Evolutionary conservation across 35 echinoderm and acorn worm genomes (phyloP), one percentile per base, ranked within the genome.

Genomic region (Chiridota heheva): DNA sequence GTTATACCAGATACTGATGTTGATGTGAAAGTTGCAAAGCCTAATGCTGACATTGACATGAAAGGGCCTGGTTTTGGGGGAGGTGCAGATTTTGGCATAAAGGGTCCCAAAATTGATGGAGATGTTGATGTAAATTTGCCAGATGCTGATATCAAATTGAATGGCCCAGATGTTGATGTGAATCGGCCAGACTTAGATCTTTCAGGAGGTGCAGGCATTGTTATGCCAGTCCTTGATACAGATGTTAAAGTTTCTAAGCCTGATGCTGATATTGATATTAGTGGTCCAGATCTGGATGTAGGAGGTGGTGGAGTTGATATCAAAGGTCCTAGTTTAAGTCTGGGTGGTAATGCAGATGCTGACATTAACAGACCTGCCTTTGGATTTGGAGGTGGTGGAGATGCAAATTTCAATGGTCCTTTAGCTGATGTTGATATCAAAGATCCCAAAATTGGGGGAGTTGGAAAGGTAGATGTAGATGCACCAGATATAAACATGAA

Each of bases 121-220:
- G 74, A 78, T 60, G 33, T 42, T 73, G 40, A 73, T 44, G 40
- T 73, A 7, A 73, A 73, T 44, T 8, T 18, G 32, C 69, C 69
- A 7, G 73, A 78, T 34, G 26, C 24, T 44, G 62, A 31, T 67
- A 36, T 12, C 18, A 43, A 18, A 35, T 40, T 15, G 28, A 30
- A 82, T 60, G 63, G 36, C 18, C 44, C 45, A 25, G 63, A 82
- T 0, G 73, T 84, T 4, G 73, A 85, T 44, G 70, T 40, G 0
- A 35, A 48, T 68, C 62, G 59, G 24, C 86, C 86, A 41, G 67
- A 95, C 7, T 16, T 69, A 3, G 76, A 86, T 60, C 18, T 85
- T 24, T 41, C 63, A 42, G 81, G 67, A 44, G 68, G 73, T 84
- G 65, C 41, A 26, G 49, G 73, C 46, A 39, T 84, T 5, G 81